These are phyloP conservation scores for Calidris pugnax DNA, from an alignment of 2,113 vertebrate species.

Conservation along the genomic window DNA sequence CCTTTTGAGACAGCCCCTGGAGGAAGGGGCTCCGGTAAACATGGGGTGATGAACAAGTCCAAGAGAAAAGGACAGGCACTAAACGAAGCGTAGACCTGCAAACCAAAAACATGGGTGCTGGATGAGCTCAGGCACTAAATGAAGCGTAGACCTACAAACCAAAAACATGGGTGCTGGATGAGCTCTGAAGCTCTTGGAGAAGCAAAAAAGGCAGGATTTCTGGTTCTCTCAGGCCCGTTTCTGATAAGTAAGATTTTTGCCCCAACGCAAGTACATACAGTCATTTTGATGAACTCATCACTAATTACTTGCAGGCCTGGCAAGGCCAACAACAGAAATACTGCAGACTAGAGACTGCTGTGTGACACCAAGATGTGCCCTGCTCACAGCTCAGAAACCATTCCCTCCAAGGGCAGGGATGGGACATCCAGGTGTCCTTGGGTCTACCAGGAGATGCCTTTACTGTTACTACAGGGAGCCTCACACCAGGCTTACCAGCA, in stretches of 20 bases:
- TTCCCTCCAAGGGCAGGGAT: neutral
- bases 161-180: too few species aligned
- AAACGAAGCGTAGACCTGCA: neutral
- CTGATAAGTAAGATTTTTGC: too few species aligned
- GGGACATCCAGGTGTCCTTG: neutral
- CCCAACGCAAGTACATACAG: too few species aligned
- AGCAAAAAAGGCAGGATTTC: too few species aligned
- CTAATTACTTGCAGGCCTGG: too few species aligned
- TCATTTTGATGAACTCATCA: too few species aligned
- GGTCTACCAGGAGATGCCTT: neutral
- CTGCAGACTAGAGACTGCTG: too few species aligned
- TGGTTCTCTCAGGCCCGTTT: too few species aligned
- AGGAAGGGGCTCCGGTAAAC: rapidly evolving
- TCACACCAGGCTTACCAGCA: neutral
- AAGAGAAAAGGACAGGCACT: neutral
- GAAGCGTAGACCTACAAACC: too few species aligned
- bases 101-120: rapidly evolving
- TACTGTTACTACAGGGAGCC: too few species aligned
- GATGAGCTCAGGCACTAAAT: too few species aligned
- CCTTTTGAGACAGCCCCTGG: neutral
- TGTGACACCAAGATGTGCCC: neutral
- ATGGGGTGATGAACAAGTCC: neutral
- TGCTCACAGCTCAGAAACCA: neutral
- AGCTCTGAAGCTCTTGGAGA: neutral
- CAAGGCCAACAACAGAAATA: too few species aligned